Base-by-base conservation (phyloP, 2,888 invertebrate genomes). In the Morinoia aosen region DNA sequence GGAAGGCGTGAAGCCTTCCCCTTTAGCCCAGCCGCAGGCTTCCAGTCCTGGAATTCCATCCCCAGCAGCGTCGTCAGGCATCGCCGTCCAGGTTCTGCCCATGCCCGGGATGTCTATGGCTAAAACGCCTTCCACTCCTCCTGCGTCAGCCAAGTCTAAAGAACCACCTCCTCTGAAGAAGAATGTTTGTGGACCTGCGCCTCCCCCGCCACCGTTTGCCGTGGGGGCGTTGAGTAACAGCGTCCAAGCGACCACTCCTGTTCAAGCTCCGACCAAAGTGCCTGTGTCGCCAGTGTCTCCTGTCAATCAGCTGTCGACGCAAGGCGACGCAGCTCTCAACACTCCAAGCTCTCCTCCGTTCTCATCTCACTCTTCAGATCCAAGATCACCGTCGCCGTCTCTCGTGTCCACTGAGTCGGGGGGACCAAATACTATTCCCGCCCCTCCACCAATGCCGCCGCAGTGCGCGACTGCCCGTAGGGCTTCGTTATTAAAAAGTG, bases 1-100 rank as follows among this genome's bases (percentile, higher is more conserved):
- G 61, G 96, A 96, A 93, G 96, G 96, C 33, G 96, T 96, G 95
- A 95, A 95, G 96, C 96, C 96, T 39, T 96, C 96, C 33, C 96
- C 96, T 56, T 90, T 96, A 91, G 96, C 96, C n/a, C 96, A 96
- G 95, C 95, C 96, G 39, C 58, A 95, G 39, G 95, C 57, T 48
- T 64, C 95, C 58, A 91, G 95, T 40, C 91, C 95, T n/a, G 95
- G 88, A 76, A 95, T 91, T 5, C 94, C 95, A 93, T 95, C 95
- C 1, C 95, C 95, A 94, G 96, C 95, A 19, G 95, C 96, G 39
- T 58, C 95, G 8, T 90, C 94, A 19, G 96, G 95, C 88, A 90
- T 95, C 56, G 94, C 96, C 12, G 95, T 96, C 57, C 96, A 96
- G 95, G 96, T 96, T 58, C 76, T 96, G 56, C 96, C 96, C 48